Conservation (phyloP, 2,888 invertebrate species). For the Dicyrtoma fusca region DNA sequence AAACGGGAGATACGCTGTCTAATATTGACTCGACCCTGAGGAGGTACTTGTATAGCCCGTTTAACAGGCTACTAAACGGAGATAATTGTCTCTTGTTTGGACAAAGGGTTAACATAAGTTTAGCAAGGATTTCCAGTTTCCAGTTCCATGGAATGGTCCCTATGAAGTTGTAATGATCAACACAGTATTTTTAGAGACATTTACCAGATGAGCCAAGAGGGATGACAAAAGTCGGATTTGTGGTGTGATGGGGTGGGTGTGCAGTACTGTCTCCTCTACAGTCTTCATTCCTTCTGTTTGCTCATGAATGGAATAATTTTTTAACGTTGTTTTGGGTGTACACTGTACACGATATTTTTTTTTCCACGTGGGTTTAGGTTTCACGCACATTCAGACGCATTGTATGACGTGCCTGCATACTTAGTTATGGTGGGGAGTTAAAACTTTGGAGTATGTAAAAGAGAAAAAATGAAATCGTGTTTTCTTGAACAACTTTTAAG, state of each 20-base stretch:
- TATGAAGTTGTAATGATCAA: conserved; percentile 30
- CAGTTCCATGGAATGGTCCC: conserved; percentile 17
- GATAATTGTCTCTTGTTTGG: conserved; percentile 45
- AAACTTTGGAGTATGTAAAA: conserved; percentile 7
- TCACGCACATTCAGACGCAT: background rate
- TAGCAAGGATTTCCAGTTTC: background rate
- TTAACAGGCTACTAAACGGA: conserved; percentile 41
- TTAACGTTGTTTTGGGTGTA: too few species aligned
- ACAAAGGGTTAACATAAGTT: conserved; percentile 40
- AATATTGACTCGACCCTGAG: conserved; percentile 3
- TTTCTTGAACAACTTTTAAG: background rate
- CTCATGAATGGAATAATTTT: conserved; percentile 25
- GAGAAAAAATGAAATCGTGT: background rate
- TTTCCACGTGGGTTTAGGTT: conserved; percentile 21
- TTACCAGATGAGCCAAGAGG: conserved; percentile 34
- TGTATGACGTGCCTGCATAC: too few species aligned
- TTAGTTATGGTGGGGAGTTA: background rate
- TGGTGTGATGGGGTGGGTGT: conserved; percentile 22
- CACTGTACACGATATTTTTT: background rate
- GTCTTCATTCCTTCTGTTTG: too few species aligned
- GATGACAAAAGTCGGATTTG: conserved; percentile 34
- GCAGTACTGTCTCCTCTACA: background rate
- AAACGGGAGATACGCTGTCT: conserved; percentile 13
- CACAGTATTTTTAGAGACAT: conserved; percentile 35
- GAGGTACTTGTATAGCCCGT: conserved; percentile 25